Conservation (phyloP, 2,113 vertebrate species). For the Scopus umbretta region DNA sequence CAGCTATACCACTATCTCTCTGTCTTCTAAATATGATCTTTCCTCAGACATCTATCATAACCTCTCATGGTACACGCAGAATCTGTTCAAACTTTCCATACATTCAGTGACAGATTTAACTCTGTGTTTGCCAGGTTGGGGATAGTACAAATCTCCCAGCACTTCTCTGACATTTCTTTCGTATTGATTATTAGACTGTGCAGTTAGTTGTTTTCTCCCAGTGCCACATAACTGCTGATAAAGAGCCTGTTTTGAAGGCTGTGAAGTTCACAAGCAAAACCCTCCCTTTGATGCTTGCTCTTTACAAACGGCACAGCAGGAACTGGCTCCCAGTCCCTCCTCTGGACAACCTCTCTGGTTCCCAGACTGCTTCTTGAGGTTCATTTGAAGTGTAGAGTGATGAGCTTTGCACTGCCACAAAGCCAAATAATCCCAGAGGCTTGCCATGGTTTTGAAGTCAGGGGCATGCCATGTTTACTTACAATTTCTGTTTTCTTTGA, state of each 20-base stretch:
- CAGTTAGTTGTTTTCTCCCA: not conserved
- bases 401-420: not conserved
- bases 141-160: not conserved
- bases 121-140: not conserved
- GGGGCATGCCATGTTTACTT: not conserved
- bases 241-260: not conserved
- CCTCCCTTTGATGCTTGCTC: not conserved
- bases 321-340: not conserved
- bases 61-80: not conserved
- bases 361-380: not conserved
- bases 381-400: not conserved
- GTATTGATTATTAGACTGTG: not conserved
- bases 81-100: not conserved
- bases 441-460: not conserved
- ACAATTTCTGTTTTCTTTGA: not conserved
- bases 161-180: not conserved
- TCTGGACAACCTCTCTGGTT: not conserved
- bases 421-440: not conserved
- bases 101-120: not conserved
- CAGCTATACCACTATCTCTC: not conserved
- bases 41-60: not conserved
- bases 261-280: not conserved
- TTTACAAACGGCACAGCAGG: not conserved
- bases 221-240: not conserved
- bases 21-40: not conserved